phyloP scores from a whole-genome alignment of 2,113 vertebrate genomes.

The Oryzias curvinotus region DNA sequence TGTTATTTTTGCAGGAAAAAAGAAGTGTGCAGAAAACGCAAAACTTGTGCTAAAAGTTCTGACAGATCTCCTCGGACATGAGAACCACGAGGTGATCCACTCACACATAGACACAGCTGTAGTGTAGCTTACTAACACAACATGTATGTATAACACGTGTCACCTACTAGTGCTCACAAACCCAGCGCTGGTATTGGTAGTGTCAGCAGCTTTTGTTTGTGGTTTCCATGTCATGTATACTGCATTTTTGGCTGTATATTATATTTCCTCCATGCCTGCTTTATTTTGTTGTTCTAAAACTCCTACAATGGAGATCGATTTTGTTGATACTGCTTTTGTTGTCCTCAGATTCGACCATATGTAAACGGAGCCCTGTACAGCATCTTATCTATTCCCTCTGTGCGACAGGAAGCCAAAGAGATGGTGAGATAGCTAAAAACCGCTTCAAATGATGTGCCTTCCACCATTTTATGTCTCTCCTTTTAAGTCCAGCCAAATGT shows the following conservation, averaged over 20 bases:
- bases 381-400: slow-evolving; percentile 85
- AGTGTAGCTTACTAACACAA: background rate
- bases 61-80: slow-evolving; percentile 91
- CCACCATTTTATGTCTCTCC: slow-evolving; percentile 17
- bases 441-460: slow-evolving; percentile 24
- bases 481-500: background rate
- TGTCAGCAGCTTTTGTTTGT: no score
- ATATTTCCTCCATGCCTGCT: background rate
- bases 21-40: slow-evolving; percentile 84
- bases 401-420: slow-evolving; percentile 90
- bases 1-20: slow-evolving; percentile 81
- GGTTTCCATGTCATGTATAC: no score
- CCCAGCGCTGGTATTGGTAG: no score
- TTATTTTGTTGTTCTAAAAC: slow-evolving; percentile 1
- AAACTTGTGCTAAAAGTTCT: slow-evolving; percentile 88
- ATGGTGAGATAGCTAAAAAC: slow-evolving; percentile 84
- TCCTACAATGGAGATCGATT: background rate
- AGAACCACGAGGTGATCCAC: slow-evolving; percentile 89
- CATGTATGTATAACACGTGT: background rate
- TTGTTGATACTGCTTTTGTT: slow-evolving; percentile 14
- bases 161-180: background rate
- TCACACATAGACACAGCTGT: slow-evolving; percentile 15
- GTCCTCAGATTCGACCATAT: slow-evolving; percentile 85
- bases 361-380: slow-evolving; percentile 95
- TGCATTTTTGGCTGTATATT: no score